These are phyloP conservation scores for Drepana falcataria DNA, from an alignment of 2,888 invertebrate species.

Conservation along the genomic window DNA sequence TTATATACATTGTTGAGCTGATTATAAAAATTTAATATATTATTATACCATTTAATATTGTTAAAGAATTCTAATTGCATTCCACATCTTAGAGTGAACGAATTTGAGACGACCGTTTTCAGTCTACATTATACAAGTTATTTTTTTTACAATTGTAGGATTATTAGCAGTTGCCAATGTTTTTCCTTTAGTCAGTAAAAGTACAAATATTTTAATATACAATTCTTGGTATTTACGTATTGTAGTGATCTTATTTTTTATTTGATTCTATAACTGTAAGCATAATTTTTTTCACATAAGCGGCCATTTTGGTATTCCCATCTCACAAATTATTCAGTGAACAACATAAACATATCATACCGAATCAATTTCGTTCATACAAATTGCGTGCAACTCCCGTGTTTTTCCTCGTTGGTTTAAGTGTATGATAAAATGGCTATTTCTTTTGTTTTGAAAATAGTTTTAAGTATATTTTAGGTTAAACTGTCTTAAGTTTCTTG, in stretches of 20 bases:
- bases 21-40: slow-evolving; percentile 81
- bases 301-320: slow-evolving; percentile 68
- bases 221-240: slow-evolving; percentile 80
- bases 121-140: slow-evolving; percentile 77
- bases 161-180: slow-evolving; percentile 79
- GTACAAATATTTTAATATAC: slow-evolving; percentile 88
- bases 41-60: slow-evolving; percentile 80
- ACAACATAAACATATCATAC: slow-evolving; percentile 74
- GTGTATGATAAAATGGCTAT: slow-evolving; percentile 64
- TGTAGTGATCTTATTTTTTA: slow-evolving; percentile 75
- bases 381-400: slow-evolving; percentile 56
- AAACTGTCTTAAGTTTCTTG: slow-evolving; percentile 61
- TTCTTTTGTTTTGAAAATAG: slow-evolving; percentile 67
- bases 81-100: slow-evolving; percentile 79
- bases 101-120: slow-evolving; percentile 78
- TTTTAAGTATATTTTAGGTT: slow-evolving; percentile 68
- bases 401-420: slow-evolving; percentile 48
- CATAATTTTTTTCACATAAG: slow-evolving; percentile 71
- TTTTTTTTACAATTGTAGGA: slow-evolving; percentile 77
- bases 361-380: slow-evolving; percentile 58
- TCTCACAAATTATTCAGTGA: slow-evolving; percentile 72
- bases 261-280: slow-evolving; percentile 75
- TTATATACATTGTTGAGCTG: slow-evolving; percentile 82
- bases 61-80: slow-evolving; percentile 80
- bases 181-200: slow-evolving; percentile 89